Conservation (phyloP, 1,140 invertebrate species). For the Meloidogyne chitwoodi region DNA sequence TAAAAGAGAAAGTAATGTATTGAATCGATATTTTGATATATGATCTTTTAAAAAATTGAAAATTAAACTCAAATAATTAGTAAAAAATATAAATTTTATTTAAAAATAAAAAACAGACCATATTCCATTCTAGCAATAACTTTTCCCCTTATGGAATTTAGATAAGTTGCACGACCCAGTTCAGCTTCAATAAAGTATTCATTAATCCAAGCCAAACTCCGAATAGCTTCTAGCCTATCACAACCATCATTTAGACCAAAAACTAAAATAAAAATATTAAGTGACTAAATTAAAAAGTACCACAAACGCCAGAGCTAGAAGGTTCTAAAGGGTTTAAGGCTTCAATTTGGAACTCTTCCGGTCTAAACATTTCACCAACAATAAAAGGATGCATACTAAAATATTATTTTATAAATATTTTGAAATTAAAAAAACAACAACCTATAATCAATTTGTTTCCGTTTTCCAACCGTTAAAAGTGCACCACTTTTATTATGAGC, state of each 20-base stretch:
- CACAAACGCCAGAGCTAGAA: slow-evolving; percentile 54
- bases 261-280: slow-evolving; percentile 34
- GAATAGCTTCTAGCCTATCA: slow-evolving; percentile 39
- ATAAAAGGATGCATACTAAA: slow-evolving; percentile 51
- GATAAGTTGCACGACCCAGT: slow-evolving; percentile 37
- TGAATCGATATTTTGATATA: slow-evolving; percentile 29
- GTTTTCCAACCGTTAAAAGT: slow-evolving; percentile 46
- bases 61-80: background rate
- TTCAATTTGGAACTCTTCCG: slow-evolving; percentile 47
- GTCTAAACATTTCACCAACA: slow-evolving; percentile 34
- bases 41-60: slow-evolving; percentile 35
- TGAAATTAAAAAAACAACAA: background rate
- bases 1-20: slow-evolving; percentile 39
- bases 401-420: slow-evolving; percentile 7
- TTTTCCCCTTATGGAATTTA: slow-evolving; percentile 38
- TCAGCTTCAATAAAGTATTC: slow-evolving; percentile 42
- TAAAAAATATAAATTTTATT: no score
- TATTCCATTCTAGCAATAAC: slow-evolving; percentile 29
- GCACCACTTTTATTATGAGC: slow-evolving; percentile 40
- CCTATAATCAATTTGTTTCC: slow-evolving; percentile 52
- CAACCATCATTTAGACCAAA: slow-evolving; percentile 50
- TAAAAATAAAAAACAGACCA: slow-evolving; percentile 37
- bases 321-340: slow-evolving; percentile 42
- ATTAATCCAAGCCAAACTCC: slow-evolving; percentile 48
- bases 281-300: slow-evolving; percentile 27